phyloP scores from a whole-genome alignment of 1,140 invertebrate genomes.

The Caenorhabditis elegans region DNA sequence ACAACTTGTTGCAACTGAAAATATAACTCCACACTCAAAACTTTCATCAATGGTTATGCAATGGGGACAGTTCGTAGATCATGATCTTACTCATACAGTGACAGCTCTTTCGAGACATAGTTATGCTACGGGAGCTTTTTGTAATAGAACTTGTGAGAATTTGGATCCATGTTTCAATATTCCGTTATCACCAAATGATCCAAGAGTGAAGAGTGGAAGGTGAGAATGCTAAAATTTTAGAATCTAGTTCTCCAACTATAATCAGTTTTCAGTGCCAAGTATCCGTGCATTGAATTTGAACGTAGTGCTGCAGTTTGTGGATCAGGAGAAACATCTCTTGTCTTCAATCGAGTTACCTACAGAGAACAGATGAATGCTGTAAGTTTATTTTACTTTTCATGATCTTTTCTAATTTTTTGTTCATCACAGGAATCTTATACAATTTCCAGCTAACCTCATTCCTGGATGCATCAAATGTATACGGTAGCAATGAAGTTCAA shows the following conservation, averaged over 20 bases:
- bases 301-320: conserved; percentile 91
- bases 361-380: conserved; percentile 86
- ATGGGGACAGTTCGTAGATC: conserved; percentile 95
- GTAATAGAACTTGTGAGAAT: conserved; percentile 84
- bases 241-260: background rate
- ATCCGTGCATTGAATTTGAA: conserved; percentile 83
- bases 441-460: conserved; percentile 82
- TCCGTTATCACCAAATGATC: conserved; percentile 81
- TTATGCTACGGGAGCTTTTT: conserved; percentile 86
- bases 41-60: conserved; percentile 75
- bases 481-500: conserved; percentile 83
- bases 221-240: background rate
- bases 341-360: conserved; percentile 81
- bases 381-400: conserved; percentile 1
- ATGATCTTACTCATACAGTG: conserved; percentile 89
- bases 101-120: conserved; percentile 87
- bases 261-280: conserved; percentile 69
- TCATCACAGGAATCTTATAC: background rate
- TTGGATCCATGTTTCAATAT: conserved; percentile 96
- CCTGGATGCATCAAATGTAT: conserved; percentile 89
- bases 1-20: conserved; percentile 33
- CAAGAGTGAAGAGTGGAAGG: conserved; percentile 57
- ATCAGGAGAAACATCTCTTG: conserved; percentile 90
- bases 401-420: too few species aligned
- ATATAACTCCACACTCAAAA: conserved; percentile 35